Conservation (phyloP, 1,140 invertebrate genomes). For the Eriocheir sinensis region DNA sequence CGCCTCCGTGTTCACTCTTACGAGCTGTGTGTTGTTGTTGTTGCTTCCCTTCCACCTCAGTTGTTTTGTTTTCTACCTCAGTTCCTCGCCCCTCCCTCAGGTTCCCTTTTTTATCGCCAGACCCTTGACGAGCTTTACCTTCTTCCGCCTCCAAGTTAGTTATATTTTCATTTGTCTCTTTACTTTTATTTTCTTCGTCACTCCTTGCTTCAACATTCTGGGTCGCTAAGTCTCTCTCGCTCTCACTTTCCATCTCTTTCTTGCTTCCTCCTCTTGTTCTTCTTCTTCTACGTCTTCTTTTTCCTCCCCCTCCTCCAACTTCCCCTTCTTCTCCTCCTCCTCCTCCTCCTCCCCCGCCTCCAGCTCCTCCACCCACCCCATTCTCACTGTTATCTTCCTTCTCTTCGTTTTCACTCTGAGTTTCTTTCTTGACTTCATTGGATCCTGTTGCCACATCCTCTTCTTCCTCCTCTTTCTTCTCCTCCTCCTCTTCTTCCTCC, state of each 20-base stretch:
- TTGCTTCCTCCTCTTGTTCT: background rate
- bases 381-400: background rate
- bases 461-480: too few species aligned
- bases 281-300: background rate
- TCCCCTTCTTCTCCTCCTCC: background rate
- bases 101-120: background rate
- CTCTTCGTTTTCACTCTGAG: background rate
- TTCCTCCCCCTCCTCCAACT: background rate
- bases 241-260: background rate
- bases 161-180: background rate
- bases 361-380: background rate
- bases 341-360: background rate
- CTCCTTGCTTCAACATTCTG: background rate
- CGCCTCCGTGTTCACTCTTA: background rate
- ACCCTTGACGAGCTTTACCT: background rate
- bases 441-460: too few species aligned
- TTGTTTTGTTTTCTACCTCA: background rate
- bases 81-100: background rate
- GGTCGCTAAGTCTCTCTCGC: background rate
- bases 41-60: background rate
- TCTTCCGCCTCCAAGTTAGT: background rate
- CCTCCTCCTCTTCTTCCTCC: background rate
- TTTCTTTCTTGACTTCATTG: background rate
- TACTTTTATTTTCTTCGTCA: background rate
- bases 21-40: background rate